Evolutionary conservation across 2,888 invertebrate species (phyloP), one percentile per base, ranked within the genome.

Genomic region (Eubasilissa splendida): DNA sequence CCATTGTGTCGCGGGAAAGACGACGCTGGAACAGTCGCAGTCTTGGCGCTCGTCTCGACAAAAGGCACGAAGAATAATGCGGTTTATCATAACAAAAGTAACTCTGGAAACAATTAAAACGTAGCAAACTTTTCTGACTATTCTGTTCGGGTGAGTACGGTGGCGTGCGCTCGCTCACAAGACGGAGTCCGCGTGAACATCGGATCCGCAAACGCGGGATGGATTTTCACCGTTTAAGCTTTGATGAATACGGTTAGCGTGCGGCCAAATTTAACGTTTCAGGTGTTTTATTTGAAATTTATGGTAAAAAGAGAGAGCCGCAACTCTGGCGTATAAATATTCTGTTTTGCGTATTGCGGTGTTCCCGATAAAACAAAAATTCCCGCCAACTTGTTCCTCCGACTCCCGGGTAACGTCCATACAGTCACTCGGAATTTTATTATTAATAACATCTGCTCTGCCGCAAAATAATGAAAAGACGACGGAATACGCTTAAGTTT

Each of bases 41-140:
- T n/a, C 58, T 58, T n/a, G 12, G 58, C 58, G 58, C 58, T 4
- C 31, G 70, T 70, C 31, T 53, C 22, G 8, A 79, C 66, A 65
- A 74, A 74, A 58, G 53, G 50, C 56, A 8, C 4, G 50, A 12
- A 56, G 73, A 74, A 79, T 74, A 79, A 79, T 74, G 79, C 79
- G 65, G 74, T 65, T 73, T 65, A 54, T 70, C 54, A 70, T 70
- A 70, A 80, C 77, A 80, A 80, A 80, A 76, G 77, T 66, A 77
- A 73, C 33, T 71, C 56, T 74, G 52, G 60, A 71, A 73, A 80
- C 77, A 80, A 80, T 80, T 77, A 80, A 77, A 80, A 76, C 65
- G 66, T 11, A 73, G 11, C 73, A 77, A 76, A 80, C 71, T 77
- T 76, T 59, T 52, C 14, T 9, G n/a, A 42, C 9, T 42, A 22